Evolutionary conservation across 2,113 vertebrate species (phyloP).

Genomic region (Bungarus multicinctus): DNA sequence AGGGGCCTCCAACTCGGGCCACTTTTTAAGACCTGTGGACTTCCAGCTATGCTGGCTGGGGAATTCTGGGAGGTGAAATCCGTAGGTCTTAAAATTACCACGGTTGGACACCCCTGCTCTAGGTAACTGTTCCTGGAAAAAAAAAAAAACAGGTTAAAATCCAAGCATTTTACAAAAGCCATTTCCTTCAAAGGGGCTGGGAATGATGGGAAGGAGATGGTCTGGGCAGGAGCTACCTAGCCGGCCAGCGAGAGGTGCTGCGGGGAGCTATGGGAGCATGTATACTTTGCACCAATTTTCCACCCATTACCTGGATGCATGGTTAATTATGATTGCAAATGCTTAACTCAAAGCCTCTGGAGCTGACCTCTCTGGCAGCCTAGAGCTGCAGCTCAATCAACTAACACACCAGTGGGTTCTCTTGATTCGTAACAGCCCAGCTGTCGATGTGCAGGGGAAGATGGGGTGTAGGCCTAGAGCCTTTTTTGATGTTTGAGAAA

Average conservation of each 20-base stretch:
- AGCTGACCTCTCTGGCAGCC: slow-evolving; percentile 63
- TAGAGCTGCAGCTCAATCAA: slow-evolving; percentile 59
- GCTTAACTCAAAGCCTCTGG: slow-evolving; percentile 55
- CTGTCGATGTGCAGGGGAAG: slow-evolving; percentile 17
- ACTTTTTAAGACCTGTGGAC: neutral
- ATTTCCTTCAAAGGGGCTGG: slow-evolving; percentile 11
- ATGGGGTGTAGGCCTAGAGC: neutral
- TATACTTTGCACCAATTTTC: slow-evolving; percentile 30
- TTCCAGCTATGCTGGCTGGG: neutral
- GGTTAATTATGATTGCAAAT: slow-evolving; percentile 51
- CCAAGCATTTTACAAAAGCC: slow-evolving; percentile 4
- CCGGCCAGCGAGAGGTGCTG: neutral
- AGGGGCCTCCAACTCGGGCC: neutral
- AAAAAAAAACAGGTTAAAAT: neutral
- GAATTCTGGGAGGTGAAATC: neutral
- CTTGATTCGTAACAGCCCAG: slow-evolving; percentile 53
- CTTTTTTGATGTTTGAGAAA: neutral
- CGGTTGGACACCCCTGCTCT: neutral
- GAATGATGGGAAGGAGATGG: neutral
- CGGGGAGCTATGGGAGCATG: slow-evolving; percentile 58
- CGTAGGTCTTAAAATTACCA: neutral
- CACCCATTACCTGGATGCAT: slow-evolving; percentile 56
- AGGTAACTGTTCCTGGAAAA: neutral
- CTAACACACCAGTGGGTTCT: slow-evolving; percentile 36
- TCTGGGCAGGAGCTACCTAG: neutral